These are phyloP conservation scores for Acrobasis suavella DNA, from an alignment of 2,888 invertebrate species.

Conservation along the genomic window DNA sequence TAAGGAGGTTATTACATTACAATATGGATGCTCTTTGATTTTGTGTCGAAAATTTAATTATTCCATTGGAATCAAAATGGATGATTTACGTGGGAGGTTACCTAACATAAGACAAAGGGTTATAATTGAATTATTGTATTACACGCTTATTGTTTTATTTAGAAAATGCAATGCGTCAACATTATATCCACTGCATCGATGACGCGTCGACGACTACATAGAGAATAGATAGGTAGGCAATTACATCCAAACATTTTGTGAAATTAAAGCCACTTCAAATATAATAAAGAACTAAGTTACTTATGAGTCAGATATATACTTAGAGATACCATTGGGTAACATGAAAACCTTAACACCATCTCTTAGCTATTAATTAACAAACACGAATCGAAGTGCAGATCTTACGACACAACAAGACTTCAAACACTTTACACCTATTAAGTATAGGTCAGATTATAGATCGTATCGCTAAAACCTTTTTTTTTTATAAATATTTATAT, in stretches of 20 bases:
- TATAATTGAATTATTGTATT: conserved; percentile 60
- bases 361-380: no score
- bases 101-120: conserved; percentile 40
- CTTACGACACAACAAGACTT: background rate
- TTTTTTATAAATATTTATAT: no score
- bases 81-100: conserved; percentile 23
- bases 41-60: background rate
- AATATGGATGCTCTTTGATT: background rate
- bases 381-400: background rate
- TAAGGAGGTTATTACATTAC: background rate
- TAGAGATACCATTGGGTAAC: no score
- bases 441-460: background rate
- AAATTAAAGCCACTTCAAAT: background rate
- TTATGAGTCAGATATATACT: no score
- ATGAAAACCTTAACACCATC: no score
- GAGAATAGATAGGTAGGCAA: background rate
- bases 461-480: background rate
- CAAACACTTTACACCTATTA: background rate
- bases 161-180: conserved; percentile 50
- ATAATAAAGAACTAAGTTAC: background rate
- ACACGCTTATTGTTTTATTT: conserved; percentile 40
- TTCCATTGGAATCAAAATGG: background rate
- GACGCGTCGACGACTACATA: conserved; percentile 38
- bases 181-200: conserved; percentile 43
- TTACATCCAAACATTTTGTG: background rate